phyloP scores from a whole-genome alignment of 2,797 vertebrate genomes.

The Notamacropus eugenii region DNA sequence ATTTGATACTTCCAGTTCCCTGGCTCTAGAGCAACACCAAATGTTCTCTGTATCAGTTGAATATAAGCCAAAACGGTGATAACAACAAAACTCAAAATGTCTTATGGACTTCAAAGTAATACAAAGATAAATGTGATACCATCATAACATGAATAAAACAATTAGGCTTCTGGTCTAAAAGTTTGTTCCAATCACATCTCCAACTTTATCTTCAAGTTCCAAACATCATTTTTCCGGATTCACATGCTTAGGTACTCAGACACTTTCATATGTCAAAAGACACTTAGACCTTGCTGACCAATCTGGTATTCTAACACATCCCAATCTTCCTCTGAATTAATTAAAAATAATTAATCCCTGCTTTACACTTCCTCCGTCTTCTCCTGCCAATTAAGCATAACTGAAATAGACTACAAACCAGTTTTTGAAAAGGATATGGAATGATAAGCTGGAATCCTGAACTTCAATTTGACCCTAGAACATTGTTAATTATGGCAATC shows the following conservation, averaged over 20 bases:
- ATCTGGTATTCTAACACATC: neutral
- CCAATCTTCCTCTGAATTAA: neutral
- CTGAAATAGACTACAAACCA: neutral
- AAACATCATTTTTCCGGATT: neutral
- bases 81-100: neutral
- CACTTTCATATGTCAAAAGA: neutral
- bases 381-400: neutral
- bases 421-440: neutral
- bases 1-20: neutral
- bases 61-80: neutral
- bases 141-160: neutral
- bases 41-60: neutral
- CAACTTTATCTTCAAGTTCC: neutral
- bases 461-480: constrained; percentile 15
- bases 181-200: neutral
- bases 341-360: constrained; percentile 3
- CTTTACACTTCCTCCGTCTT: neutral
- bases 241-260: neutral
- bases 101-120: neutral
- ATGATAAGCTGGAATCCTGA: neutral
- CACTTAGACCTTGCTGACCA: neutral
- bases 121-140: neutral
- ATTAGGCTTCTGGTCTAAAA: constrained; percentile 3
- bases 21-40: neutral
- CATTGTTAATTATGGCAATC: constrained; percentile 1